Evolutionary conservation across 2,113 vertebrate genomes (phyloP), one percentile per base, ranked within the genome.

Genomic region (Lathamus discolor): DNA sequence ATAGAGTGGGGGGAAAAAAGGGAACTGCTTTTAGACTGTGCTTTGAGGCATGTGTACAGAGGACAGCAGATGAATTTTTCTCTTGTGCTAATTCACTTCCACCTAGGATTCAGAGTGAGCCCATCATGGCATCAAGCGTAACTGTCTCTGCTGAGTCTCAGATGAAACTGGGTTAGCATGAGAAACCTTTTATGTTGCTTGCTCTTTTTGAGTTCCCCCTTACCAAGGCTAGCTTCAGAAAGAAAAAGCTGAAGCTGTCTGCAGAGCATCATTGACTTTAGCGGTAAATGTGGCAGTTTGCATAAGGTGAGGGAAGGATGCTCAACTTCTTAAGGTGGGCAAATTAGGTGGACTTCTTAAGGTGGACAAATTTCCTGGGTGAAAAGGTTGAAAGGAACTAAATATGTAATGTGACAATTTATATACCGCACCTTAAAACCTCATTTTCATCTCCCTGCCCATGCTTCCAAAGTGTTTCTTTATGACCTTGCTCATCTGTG

Each of bases 1-100:
- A 29, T 2, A 29, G 33, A 5, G 6, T 9, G 46, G 48, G 13
- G 6, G 1, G 18, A 29, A 14, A 9, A 11, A 39, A 25, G 1
- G 9, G 6, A 63, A 35, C 28, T 70, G 13, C 29, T 51, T 86
- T 61, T 78, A 61, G 37, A 13, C 27, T 52, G 1, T 78, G 16
- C 24, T 87, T 89, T 86, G 19, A 59, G 55, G 5, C 25, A 33
- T 17, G 6, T n/a, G 14, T 79, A 49, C 10, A 83, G n/a, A 73
- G 43, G 8, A 44, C 18, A 83, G 24, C 44, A 77, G 43, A 49
- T 77, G 25, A 76, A 11, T 20, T 83, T 81, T 94, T 91, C 41
- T 82, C 31, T 73, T 22, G 3, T n/a, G 52, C 9, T 73, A 23
- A 19, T 80, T 83, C 43, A 55, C 88, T 88, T 94, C 33, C 13